Evolutionary conservation across 2,888 invertebrate species (phyloP).

Genomic region (Andrena haemorrhoa): DNA sequence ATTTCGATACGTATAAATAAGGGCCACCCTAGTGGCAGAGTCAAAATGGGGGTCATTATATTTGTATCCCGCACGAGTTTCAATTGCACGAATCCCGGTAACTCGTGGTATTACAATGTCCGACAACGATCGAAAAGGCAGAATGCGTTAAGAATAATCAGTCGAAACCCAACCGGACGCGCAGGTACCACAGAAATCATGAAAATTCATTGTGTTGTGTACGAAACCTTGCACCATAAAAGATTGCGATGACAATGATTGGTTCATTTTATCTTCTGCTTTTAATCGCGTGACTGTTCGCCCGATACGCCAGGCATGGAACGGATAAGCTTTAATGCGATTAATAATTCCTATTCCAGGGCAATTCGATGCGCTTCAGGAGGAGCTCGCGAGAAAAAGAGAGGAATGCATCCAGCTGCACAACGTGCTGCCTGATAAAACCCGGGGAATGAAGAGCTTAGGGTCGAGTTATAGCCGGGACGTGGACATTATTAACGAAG

Average conservation of each 20-base stretch:
- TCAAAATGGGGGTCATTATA: neutral
- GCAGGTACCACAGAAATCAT: neutral
- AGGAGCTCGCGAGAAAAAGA: constrained; percentile 93
- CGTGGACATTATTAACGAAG: constrained; percentile 92
- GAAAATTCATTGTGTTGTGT: neutral
- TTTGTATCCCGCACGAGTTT: no score
- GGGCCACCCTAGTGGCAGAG: no score
- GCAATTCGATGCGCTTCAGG: constrained; percentile 93
- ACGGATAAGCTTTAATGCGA: neutral
- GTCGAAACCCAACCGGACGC: neutral
- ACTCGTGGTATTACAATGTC: no score
- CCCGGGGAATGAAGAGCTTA: constrained; percentile 85
- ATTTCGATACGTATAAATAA: no score
- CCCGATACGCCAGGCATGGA: neutral
- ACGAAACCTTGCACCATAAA: neutral
- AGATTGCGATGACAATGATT: neutral
- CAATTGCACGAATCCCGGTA: no score
- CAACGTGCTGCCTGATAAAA: constrained; percentile 92
- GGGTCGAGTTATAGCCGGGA: constrained; percentile 89
- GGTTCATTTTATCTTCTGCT: neutral
- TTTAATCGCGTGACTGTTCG: neutral
- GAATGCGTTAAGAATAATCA: neutral
- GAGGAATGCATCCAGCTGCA: constrained; percentile 97
- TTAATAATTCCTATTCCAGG: constrained; percentile 83
- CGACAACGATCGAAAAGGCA: no score